Evolutionary conservation across 1,140 invertebrate genomes (phyloP).

Genomic region (roundworm (Caenorhabditis elegans)): DNA sequence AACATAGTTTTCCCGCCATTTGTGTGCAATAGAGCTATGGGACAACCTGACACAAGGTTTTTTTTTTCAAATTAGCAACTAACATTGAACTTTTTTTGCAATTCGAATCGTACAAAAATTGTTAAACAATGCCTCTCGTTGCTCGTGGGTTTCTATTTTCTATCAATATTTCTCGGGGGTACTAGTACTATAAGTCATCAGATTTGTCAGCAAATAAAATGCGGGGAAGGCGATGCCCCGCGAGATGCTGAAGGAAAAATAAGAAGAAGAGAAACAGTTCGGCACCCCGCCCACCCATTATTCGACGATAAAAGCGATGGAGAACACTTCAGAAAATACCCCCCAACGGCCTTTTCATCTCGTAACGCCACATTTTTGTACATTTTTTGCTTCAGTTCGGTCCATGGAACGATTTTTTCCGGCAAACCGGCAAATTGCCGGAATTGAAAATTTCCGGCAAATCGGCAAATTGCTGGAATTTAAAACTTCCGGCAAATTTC

Average conservation of each 20-base stretch:
- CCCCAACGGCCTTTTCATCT: background rate
- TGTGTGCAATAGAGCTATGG: too few relatives aligned
- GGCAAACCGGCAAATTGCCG: too few relatives aligned
- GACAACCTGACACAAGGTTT: too few relatives aligned
- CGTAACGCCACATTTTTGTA: background rate
- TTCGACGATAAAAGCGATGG: slow-evolving; percentile 24
- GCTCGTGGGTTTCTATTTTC: too few relatives aligned
- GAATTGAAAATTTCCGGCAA: too few relatives aligned
- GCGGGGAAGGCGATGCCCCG: background rate
- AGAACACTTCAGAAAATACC: slow-evolving; percentile 28
- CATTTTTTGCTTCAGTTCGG: background rate
- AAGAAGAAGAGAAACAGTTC: slow-evolving; percentile 6
- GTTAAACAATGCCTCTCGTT: slow-evolving; percentile 1
- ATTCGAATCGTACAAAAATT: background rate
- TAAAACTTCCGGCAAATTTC: too few relatives aligned
- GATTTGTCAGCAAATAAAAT: slow-evolving; percentile 28
- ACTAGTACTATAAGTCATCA: slow-evolving; percentile 32
- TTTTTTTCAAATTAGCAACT: too few relatives aligned
- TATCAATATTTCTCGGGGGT: background rate
- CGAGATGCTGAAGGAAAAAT: background rate
- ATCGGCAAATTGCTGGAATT: too few relatives aligned
- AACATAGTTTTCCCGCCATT: too few relatives aligned
- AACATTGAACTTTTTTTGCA: too few relatives aligned
- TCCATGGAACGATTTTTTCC: too few relatives aligned
- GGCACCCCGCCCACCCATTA: background rate